These are phyloP conservation scores for Calephelis nemesis DNA, from an alignment of 1,140 invertebrate species.

Conservation along the genomic window DNA sequence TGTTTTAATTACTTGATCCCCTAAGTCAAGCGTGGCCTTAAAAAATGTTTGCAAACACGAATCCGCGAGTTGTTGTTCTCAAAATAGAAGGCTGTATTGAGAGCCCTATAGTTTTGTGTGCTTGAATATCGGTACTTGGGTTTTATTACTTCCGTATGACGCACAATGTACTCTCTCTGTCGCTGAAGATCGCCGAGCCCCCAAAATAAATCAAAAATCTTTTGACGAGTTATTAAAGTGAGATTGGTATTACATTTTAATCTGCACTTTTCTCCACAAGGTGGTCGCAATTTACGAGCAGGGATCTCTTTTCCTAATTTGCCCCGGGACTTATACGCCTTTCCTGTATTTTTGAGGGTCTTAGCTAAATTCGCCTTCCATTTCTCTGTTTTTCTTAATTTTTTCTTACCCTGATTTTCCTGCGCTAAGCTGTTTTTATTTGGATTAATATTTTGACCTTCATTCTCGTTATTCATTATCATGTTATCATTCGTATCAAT, in stretches of 20 bases:
- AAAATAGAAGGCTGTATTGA: conserved; percentile 36
- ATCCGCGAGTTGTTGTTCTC: conserved; percentile 14
- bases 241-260: conserved; percentile 31
- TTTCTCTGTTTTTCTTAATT: conserved; percentile 15
- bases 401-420: conserved; percentile 22
- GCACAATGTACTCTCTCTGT: conserved; percentile 39
- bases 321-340: conserved; percentile 27
- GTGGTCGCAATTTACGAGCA: conserved; percentile 31
- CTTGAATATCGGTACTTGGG: conserved; percentile 39
- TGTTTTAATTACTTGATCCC: too few relatives aligned
- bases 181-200: conserved; percentile 30
- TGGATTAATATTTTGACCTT: conserved; percentile 16
- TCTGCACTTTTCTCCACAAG: conserved; percentile 36
- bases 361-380: conserved; percentile 34
- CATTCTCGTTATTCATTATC: conserved; percentile 4
- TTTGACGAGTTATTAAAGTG: conserved; percentile 20
- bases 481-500: conserved; percentile 6
- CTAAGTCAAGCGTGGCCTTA: conserved; percentile 36
- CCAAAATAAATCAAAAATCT: conserved; percentile 36
- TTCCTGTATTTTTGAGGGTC: conserved; percentile 30
- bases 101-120: conserved; percentile 32
- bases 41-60: conserved; percentile 34
- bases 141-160: conserved; percentile 35
- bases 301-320: conserved; percentile 34
- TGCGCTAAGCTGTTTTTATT: conserved; percentile 19